Evolutionary conservation across 2,113 vertebrate genomes (phyloP), one percentile per base, ranked within the genome.

Genomic region (Rhabdornis inornatus): DNA sequence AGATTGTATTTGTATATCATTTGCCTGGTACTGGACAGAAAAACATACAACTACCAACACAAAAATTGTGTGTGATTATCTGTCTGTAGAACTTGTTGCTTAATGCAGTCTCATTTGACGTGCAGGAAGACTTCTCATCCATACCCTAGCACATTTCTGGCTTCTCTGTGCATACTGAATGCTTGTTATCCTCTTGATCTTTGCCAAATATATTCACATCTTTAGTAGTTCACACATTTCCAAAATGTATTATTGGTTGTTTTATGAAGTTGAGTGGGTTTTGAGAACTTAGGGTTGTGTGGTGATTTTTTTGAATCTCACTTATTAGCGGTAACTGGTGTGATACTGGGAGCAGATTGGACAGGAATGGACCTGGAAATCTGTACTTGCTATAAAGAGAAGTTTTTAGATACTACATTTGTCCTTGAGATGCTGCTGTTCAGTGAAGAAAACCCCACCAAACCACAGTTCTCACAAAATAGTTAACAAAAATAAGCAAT

Each of bases 141-240:
- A 53, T 87, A 93, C 55, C 89, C 37, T 78, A 81, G 80, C 66
- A 68, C 77, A 71, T 96, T 96, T 95, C 80, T 97, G 96, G 83
- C 91, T 97, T 90, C 92, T 96, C 70, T 96, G 61, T 95, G 92
- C 79, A 39, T 96, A 89, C 42, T 89, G 94, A 96, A 95, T 96
- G 69, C 95, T 95, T 95, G 91, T 94, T 97, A 88, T 88, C 94
- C 89, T 91, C 92, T 95, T 97, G 96, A 94, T 96, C 95, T 96
- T 95, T 95, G 86, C 94, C 96, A 97, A 97, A 97, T 79, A 47
- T 85, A 83, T 45, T 96, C 96, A 92, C 92, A 92, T 93, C 87
- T 95, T 93, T 90, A 95, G 90, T 87, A 96, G 86, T 76, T 94
- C 92, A 85, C 80, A 80, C 92, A 64, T 97, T 96, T 95, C 37